These are phyloP conservation scores for Cyanoderma ruficeps DNA, from an alignment of 2,113 vertebrate species.

Conservation along the genomic window DNA sequence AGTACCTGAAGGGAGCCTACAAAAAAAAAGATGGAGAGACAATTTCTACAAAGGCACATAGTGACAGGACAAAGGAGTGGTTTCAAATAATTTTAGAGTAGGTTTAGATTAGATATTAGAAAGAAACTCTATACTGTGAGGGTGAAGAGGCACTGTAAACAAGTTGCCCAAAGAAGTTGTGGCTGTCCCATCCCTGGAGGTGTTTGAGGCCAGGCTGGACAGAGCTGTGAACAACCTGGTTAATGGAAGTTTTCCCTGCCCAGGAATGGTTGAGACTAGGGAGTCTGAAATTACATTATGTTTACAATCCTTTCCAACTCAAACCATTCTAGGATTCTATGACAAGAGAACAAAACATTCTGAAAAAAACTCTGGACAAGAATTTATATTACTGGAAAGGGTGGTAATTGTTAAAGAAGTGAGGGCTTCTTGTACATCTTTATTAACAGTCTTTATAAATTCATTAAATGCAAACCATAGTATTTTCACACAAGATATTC, in stretches of 20 bases:
- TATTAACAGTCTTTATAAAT: neutral
- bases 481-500: neutral
- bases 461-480: neutral
- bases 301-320: neutral
- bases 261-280: rapidly evolving
- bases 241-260: neutral
- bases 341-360: neutral
- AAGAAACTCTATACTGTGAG: neutral
- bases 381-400: neutral
- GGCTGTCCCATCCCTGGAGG: neutral
- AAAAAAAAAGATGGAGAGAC: neutral
- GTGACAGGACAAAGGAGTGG: neutral
- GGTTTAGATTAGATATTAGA: neutral
- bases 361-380: neutral
- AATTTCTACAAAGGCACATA: neutral
- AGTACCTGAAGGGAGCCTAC: neutral
- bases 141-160: neutral
- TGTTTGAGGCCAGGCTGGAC: neutral
- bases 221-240: neutral
- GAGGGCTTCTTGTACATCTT: neutral
- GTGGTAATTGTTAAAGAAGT: neutral
- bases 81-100: neutral
- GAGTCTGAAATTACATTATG: neutral
- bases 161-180: neutral
- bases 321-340: neutral